Evolutionary conservation across 2,113 vertebrate species (phyloP), one percentile per base, ranked within the genome.

Genomic region (Nycticebus coucang): DNA sequence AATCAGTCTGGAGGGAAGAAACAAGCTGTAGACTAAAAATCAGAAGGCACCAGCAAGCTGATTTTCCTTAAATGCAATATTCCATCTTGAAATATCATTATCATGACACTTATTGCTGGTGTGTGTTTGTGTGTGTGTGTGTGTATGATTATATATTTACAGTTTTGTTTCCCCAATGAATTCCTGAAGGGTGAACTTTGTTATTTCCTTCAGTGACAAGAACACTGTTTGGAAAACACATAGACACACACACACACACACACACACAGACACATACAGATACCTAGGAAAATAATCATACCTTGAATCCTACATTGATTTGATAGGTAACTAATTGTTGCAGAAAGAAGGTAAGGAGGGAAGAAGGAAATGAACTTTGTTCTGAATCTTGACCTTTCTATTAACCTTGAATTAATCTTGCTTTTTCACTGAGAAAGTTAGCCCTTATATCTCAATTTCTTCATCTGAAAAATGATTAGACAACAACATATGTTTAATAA

Each of bases 1-100:
- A 96, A 90, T 91, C 93, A 79, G 87, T 79, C 87, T 82, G 10
- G 26, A 84, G 68, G 71, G 35, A 96, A 84, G 85, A 96, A 93
- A 69, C 55, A 82, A 86, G 68, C 55, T 74, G 5, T 78, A 81
- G 87, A 87, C 53, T 68, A 68, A 90, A 79, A 93, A 93, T 88
- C 13, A 66, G 37, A 95, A 82, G 81, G 37, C n/a, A 83, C 5
- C 66, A 95, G 45, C 45, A 74, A 83, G 53, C 71, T 95, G 68
- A 74, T 92, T 64, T 75, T 18, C 30, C 30, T 88, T 33, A 80
- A 75, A 69, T 77, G 26, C 8, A 74, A 17, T 74, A 77, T 17
- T 96, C 66, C 75, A 0, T 84, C 53, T 96, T 95, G 62, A 90
- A 96, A 78, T 83, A 87, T 69, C 45, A 53, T 86, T 41, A 41